phyloP scores from a whole-genome alignment of 2,113 vertebrate species.

The Bothrops jararaca region DNA sequence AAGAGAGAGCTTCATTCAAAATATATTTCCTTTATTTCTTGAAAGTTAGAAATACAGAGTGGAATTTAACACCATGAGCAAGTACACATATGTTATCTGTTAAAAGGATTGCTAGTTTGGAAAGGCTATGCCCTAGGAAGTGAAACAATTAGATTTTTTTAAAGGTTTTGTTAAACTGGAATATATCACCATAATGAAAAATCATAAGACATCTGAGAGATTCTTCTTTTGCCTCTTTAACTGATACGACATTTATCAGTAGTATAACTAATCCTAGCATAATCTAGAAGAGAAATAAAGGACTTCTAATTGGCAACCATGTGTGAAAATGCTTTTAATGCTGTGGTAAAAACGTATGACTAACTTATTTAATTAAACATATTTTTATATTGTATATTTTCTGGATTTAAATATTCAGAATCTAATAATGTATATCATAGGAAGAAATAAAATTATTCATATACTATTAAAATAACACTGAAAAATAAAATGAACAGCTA shows the following conservation, averaged over 20 bases:
- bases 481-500: neutral
- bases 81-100: slow-evolving; percentile 58
- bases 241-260: slow-evolving; percentile 1
- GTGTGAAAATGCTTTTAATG: neutral
- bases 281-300: slow-evolving; percentile 1
- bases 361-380: slow-evolving; percentile 15
- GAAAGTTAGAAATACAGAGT: slow-evolving; percentile 30
- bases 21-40: slow-evolving; percentile 54
- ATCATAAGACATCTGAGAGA: slow-evolving; percentile 41
- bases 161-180: slow-evolving; percentile 57
- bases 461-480: neutral
- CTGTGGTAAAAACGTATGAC: neutral
- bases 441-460: neutral
- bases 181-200: slow-evolving; percentile 45
- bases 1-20: slow-evolving; percentile 9
- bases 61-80: slow-evolving; percentile 48
- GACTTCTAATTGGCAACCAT: neutral
- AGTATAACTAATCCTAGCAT: slow-evolving; percentile 4
- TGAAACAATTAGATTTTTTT: slow-evolving; percentile 61
- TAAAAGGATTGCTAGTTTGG: slow-evolving; percentile 59
- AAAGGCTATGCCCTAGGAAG: slow-evolving; percentile 56
- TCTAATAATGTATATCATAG: slow-evolving; percentile 8
- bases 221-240: slow-evolving; percentile 11
- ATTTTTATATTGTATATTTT: slow-evolving; percentile 30
- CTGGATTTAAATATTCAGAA: neutral